Evolutionary conservation across 1,140 invertebrate genomes (phyloP), one percentile per base, ranked within the genome.

Genomic region (Fopius arisanus): DNA sequence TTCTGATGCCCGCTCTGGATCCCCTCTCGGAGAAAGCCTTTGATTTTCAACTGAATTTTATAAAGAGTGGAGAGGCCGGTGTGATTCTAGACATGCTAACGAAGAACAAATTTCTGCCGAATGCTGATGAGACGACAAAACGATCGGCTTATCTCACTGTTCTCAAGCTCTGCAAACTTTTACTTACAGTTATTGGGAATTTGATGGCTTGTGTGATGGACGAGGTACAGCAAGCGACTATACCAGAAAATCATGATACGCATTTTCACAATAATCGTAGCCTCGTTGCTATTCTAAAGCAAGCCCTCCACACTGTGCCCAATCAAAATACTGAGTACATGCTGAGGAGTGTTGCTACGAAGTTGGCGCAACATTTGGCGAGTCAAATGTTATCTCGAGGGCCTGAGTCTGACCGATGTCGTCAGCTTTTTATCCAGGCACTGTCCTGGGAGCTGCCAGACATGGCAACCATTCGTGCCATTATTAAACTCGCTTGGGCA

Each of bases 1-100:
- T 98, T 80, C 88, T 99, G 40, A 97, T 99, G 93, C 97, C 97
- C 14, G 95, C 96, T 9, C 85, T 93, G 28, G 95, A 96, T 79
- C 93, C 94, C 2, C 89, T 93, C 75, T 91, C 94, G 0, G 95
- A 97, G 41, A 93, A 94, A 78, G 92, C 95, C 31, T 92, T 94
- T 80, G 93, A 94, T 82, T 95, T 97, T 87, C 96, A 98, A 86
- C 92, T 93, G 73, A 94, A 95, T 81, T 98, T 98, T 85, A 92
- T 97, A 63, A 93, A 92, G 79, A 96, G 95, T 79, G 94, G 94
- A 2, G 94, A 95, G 79, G 94, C 95, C 10, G 91, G 92, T 68
- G 89, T 94, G 65, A 91, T 96, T 71, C 88, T 97, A 14, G 94
- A 96, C 74, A 94, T 97, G 92, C 83, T 97, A 37, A 95, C 93